A percentile compares a stretch with the other conserved stretches of the same genome.
These are phyloP conservation scores for Fragum sueziense DNA, from an alignment of 2,888 invertebrate genomes.

Conservation along the genomic window DNA sequence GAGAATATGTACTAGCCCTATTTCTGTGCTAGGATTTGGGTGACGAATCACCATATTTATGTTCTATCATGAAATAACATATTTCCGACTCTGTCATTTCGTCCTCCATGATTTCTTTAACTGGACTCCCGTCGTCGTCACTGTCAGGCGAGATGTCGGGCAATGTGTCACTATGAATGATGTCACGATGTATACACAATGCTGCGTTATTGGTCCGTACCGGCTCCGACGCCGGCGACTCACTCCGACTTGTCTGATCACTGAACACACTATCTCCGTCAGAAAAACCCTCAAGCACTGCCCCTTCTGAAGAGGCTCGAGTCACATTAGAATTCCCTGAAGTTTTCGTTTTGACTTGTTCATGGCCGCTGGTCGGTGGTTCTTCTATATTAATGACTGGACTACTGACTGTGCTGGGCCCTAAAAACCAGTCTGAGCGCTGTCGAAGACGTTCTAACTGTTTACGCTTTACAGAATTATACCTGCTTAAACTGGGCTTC, in stretches of 20 bases:
- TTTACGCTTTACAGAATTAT: constrained; percentile 84
- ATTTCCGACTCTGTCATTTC: constrained; percentile 71
- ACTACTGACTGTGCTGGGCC: constrained; percentile 82
- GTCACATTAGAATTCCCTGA: constrained; percentile 74
- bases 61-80: constrained; percentile 74
- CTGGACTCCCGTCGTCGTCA: constrained; percentile 51
- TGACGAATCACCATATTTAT: constrained; percentile 67
- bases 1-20: not conserved
- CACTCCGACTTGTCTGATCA: constrained; percentile 75
- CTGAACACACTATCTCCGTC: constrained; percentile 78
- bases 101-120: constrained; percentile 58
- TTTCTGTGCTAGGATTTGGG: constrained; percentile 66
- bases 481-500: constrained; percentile 78
- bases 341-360: constrained; percentile 63
- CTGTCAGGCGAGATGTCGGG: constrained; percentile 69
- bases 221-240: constrained; percentile 77
- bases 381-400: constrained; percentile 51
- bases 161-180: constrained; percentile 76
- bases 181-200: constrained; percentile 68
- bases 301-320: constrained; percentile 76
- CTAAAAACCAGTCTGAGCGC: constrained; percentile 96
- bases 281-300: constrained; percentile 73
- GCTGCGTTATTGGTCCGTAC: constrained; percentile 66
- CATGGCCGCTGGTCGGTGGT: constrained; percentile 37
- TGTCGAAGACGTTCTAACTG: constrained; percentile 98